Evolutionary conservation across 2,888 invertebrate genomes (phyloP), one percentile per base, ranked within the genome.

Genomic region (Gasteruption jaculator): DNA sequence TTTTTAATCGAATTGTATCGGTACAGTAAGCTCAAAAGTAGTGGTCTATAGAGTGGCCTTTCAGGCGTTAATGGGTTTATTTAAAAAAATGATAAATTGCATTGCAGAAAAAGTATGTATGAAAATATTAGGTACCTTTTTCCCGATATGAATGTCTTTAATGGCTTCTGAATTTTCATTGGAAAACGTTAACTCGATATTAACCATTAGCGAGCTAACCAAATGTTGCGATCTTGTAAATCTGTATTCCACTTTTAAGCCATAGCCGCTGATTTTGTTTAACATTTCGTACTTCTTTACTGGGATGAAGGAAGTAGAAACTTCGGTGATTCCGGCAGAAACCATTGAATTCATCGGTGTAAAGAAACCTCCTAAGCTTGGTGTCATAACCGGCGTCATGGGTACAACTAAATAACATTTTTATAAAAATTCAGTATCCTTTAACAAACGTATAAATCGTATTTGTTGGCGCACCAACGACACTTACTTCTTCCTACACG

Each of bases 221-320:
- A 94, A 75, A 68, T 91, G 89, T 11, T 88, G 87, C 25, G 83
- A 77, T 53, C 93, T 79, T 0, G 85, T 80, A 73, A 86, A 93
- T 49, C 86, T 76, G 45, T 78, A 82, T 14, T 74, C 67, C 3
- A 81, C 75, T 42, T 76, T 74, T 37, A 89, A 70, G 0, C 89
- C 89, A 45, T 74, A 82, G 4, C 85, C 83, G 51, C 75, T 74
- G 49, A 89, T 82, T 71, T 85, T 85, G 49, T 85, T 81, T 7
- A 91, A 60, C 41, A 90, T 71, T 70, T 85, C 85, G 22, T 71
- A 66, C 34, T 75, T 72, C 49, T 78, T 78, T 12, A 77, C 66
- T 30, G 83, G 79, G 38, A 81, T 74, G 62, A 77, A 80, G 3
- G 75, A 67, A 4, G 83, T 75, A 8, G 80, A 76, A 8, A 82